A percentile compares a stretch with the other conserved stretches of the same genome.
These are phyloP conservation scores for Anorthoa munda DNA, from an alignment of 2,888 invertebrate species.

Conservation along the genomic window DNA sequence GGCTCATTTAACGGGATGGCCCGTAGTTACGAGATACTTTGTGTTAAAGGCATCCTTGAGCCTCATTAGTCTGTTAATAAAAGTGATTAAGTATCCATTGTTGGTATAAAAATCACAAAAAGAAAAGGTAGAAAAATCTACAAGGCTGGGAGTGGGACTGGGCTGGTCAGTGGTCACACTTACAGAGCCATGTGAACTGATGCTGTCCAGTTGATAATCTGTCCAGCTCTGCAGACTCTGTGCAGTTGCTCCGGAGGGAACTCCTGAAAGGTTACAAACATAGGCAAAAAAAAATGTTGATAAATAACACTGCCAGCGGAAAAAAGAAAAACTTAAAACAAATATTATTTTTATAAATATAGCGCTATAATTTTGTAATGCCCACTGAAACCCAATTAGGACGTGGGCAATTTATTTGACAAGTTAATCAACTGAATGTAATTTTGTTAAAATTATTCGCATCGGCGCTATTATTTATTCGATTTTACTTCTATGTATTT, in stretches of 20 bases:
- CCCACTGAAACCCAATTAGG: slow-evolving; percentile 29
- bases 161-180: not conserved
- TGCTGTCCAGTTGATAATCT: too few species aligned
- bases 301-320: not conserved
- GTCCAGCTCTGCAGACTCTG: too few species aligned
- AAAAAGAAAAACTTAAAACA: not conserved
- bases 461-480: not conserved
- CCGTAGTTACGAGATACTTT: slow-evolving; percentile 15
- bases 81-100: not conserved
- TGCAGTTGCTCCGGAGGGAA: too few species aligned
- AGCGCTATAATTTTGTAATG: not conserved
- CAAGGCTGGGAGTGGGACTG: not conserved
- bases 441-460: slow-evolving; percentile 21
- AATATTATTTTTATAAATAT: not conserved
- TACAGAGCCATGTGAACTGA: not conserved
- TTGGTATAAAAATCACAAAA: not conserved
- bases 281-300: not conserved
- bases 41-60: not conserved
- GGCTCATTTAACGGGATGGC: not conserved
- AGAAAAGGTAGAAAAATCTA: not conserved
- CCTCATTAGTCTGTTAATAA: slow-evolving; percentile 22
- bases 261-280: not conserved
- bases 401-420: slow-evolving; percentile 31
- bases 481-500: not conserved
- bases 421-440: slow-evolving; percentile 30